Percentiles rank a stretch among this genome's conserved stretches.
phyloP scores from a whole-genome alignment of 2,888 invertebrate species.

The Caradrina kadenii region DNA sequence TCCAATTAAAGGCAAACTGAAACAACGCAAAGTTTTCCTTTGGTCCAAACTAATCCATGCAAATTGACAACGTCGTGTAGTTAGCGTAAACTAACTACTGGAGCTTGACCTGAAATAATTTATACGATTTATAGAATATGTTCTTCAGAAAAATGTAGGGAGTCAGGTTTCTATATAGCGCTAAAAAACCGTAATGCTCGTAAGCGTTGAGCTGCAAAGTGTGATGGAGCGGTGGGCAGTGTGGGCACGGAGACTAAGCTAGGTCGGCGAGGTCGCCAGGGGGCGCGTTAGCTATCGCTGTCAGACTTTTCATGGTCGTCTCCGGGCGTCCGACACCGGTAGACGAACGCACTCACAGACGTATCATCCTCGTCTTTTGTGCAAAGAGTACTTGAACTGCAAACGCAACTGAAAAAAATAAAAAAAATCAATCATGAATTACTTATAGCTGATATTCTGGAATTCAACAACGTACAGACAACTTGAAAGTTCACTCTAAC shows the following conservation, averaged over 20 bases:
- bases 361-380: slow-evolving; percentile 62
- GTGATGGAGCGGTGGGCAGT: slow-evolving; percentile 37
- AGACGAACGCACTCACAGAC: slow-evolving; percentile 45
- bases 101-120: neutral
- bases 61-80: neutral
- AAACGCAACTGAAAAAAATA: slow-evolving; percentile 73
- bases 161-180: slow-evolving; percentile 2
- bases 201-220: slow-evolving; percentile 6
- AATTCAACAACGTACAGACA: neutral
- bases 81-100: neutral
- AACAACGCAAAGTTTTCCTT: neutral
- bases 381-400: slow-evolving; percentile 63
- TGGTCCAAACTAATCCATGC: neutral
- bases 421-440: slow-evolving; percentile 3
- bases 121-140: neutral
- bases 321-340: slow-evolving; percentile 65
- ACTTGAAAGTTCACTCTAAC: neutral
- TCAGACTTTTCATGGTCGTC: neutral
- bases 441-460: too few relatives aligned
- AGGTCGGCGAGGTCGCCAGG: slow-evolving; percentile 26
- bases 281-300: slow-evolving; percentile 60
- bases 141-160: neutral
- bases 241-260: slow-evolving; percentile 47
- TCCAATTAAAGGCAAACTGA: neutral
- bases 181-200: neutral